Percentiles rank a stretch among this genome's conserved stretches.
Conservation (phyloP, 2,797 vertebrate genomes). For the Manis crassicaudata region DNA sequence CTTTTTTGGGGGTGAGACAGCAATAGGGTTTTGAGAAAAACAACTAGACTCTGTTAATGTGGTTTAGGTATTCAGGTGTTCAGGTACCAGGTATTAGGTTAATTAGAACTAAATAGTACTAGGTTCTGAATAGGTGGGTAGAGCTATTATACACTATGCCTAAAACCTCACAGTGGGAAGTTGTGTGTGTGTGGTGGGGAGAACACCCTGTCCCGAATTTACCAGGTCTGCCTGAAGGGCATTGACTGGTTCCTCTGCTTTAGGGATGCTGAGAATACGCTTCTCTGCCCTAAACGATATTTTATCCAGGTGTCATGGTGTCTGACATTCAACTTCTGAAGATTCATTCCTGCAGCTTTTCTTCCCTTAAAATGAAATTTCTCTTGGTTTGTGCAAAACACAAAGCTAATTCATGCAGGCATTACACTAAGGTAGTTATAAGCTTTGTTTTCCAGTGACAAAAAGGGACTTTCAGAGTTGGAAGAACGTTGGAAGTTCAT, state of each 20-base stretch:
- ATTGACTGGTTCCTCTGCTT: background rate
- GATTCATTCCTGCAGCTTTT: slow-evolving; percentile 39
- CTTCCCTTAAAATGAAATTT: slow-evolving; percentile 51
- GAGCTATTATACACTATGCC: background rate
- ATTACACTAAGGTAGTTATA: background rate
- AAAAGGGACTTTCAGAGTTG: background rate
- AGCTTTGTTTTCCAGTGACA: background rate
- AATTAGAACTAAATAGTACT: background rate
- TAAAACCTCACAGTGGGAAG: background rate
- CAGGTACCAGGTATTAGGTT: background rate
- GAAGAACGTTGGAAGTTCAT: background rate
- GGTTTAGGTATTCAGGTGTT: background rate
- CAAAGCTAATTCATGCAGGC: background rate
- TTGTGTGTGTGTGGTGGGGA: background rate
- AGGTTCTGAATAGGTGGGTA: background rate
- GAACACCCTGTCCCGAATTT: background rate
- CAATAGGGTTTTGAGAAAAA: background rate
- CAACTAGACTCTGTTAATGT: background rate
- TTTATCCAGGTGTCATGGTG: background rate
- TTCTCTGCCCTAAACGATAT: background rate
- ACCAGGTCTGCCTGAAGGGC: background rate
- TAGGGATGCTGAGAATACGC: background rate
- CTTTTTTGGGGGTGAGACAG: background rate
- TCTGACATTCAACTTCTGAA: slow-evolving; percentile 25
- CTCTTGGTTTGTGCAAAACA: slow-evolving; percentile 41